Percentiles rank a stretch among this genome's conserved stretches.
These are phyloP conservation scores for Steromphala cineraria DNA, from an alignment of 2,888 invertebrate species.

Conservation along the genomic window DNA sequence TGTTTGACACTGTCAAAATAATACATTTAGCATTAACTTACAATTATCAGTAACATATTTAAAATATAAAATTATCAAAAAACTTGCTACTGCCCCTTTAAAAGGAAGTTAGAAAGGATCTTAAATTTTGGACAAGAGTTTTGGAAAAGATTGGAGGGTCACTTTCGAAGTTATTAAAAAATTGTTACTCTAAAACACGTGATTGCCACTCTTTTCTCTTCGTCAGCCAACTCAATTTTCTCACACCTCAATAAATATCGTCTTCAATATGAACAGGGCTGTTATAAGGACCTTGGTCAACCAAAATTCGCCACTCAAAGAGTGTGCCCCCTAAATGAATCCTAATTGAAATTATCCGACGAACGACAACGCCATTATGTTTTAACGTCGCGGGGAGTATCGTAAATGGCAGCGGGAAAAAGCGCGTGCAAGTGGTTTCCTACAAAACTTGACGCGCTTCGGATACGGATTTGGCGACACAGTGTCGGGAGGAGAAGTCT, in stretches of 20 bases:
- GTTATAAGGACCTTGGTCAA: background rate
- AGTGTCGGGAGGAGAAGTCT: background rate
- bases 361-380: background rate
- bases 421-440: constrained; percentile 11
- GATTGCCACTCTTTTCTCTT: no score
- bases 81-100: no score
- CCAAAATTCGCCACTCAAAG: background rate
- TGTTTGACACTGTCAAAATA: no score
- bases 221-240: background rate
- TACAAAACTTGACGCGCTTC: constrained; percentile 6
- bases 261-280: background rate
- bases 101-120: no score
- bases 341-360: constrained; percentile 11
- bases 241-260: background rate
- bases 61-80: no score
- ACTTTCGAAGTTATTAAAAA: no score
- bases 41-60: no score
- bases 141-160: no score
- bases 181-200: no score
- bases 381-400: constrained; percentile 1
- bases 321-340: background rate
- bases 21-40: no score
- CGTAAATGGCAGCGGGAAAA: constrained; percentile 1
- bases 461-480: constrained; percentile 3
- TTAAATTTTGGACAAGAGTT: no score